Evolutionary conservation across 2,888 invertebrate genomes (phyloP), one percentile per base, ranked within the genome.

Genomic region (Epinotia demarniana): DNA sequence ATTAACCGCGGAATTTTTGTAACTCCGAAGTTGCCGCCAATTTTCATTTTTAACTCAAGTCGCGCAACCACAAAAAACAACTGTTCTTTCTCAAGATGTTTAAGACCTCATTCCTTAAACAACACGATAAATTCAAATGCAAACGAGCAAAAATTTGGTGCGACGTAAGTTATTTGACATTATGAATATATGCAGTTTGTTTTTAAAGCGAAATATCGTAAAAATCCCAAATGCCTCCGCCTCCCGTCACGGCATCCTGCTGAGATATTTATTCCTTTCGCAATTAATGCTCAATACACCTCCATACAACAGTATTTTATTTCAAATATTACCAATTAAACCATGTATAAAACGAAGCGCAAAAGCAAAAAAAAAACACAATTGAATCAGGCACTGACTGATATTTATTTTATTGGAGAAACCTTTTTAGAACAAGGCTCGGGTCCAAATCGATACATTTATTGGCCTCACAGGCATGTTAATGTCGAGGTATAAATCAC

Each of bases 401-500:
- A 81, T 87, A 86, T 87, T 87, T 87, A 86, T 88, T 88, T 88
- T 86, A 89, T 87, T 85, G 84, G 81, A 80, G 78, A 80, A 82
- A 77, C 80, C 78, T 82, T 82, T 84, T 84, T 86, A 86, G 90
- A 92, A 92, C 92, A 92, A 90, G 91, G 89, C 85, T 87, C 88
- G 78, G 82, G 82, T 81, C 85, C 85, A 84, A 85, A 86, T 87
- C 86, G 87, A 87, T 86, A 90, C 92, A 90, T 91, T 90, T 88
- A 90, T 89, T 89, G 90, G 86, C 81, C 87, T 88, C 88, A 84
- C 86, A 87, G 84, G 86, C 88, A 86, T 88, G 90, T 88, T 83
- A 79, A 80, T 80, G 83, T 85, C 87, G 90, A 90, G 89, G 87
- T 84, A 93, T 93, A 93, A 93, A 93, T 92, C 92, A 92, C 87